Evolutionary conservation across 2,113 vertebrate genomes (phyloP), one percentile per base, ranked within the genome.

Genomic region (Calyptomena viridis): DNA sequence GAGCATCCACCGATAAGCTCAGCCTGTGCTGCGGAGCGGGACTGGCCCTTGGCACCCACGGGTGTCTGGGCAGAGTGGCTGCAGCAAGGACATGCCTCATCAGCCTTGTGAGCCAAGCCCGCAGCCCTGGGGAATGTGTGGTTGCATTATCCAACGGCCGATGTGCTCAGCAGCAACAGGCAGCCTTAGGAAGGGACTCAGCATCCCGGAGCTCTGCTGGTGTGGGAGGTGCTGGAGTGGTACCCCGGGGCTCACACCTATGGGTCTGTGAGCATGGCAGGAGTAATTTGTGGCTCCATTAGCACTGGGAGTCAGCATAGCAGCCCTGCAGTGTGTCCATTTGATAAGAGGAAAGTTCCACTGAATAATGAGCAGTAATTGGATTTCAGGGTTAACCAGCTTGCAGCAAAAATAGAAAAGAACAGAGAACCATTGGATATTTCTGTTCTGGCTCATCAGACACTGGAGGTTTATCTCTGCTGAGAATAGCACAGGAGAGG

Each of bases 331-430:
- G 88, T 39, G 90, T 92, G 95, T 82, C 95, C 72, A 8, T 81
- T 96, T 89, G 95, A 93, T 96, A 97, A 94, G 90, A 95, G 63
- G 88, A 35, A 66, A 91, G 89, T 96, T 96, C 95, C 91, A 89
- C 66, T 89, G 94, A 96, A 94, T 96, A 97, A 97, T 97, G 96
- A 97, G 96, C 92, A 87, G 85, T 97, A 97, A 97, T 97, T 97
- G 96, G 97, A 97, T 97, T 97, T 97, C 93, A 96, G 97, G 96
- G 96, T 96, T 97, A 97, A 97, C 94, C 93, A 94, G 95, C 95
- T 97, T 69, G 89, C 89, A 90, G 95, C 75, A 91, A 94, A 95
- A 85, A 94, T 93, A 82, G 86, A 89, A 96, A 68, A 92, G 90
- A 96, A 63, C 31, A 52, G 82, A 66, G 92, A 97, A 74, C 94